Percentiles rank a stretch among this genome's conserved stretches.
Conservation (phyloP, 2,797 vertebrate species). For the Poecile montanus region DNA sequence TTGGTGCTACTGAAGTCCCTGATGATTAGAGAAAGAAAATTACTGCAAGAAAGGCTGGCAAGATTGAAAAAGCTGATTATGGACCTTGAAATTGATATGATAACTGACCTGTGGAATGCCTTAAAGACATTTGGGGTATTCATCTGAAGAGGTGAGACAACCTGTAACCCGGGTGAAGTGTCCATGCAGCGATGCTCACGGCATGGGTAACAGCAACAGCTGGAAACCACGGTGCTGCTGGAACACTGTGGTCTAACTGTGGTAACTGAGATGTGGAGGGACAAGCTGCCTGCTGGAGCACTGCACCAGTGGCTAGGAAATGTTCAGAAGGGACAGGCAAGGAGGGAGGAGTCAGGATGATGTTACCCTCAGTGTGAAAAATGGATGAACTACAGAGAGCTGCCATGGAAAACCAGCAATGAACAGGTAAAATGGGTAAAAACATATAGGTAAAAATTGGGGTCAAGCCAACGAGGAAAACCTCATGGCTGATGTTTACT, state of each 20-base stretch:
- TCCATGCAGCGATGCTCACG: fast-evolving
- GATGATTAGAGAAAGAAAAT: neutral
- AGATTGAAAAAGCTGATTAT: neutral
- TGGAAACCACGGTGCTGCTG: neutral
- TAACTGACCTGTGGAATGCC: neutral
- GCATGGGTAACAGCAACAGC: neutral
- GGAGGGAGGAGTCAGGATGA: neutral
- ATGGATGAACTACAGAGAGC: neutral
- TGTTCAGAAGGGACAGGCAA: neutral
- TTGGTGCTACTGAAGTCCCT: neutral
- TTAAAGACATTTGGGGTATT: neutral
- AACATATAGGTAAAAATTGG: fast-evolving
- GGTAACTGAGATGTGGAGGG: neutral
- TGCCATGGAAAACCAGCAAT: neutral
- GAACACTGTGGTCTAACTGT: neutral
- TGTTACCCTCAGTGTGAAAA: neutral
- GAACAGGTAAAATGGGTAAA: neutral
- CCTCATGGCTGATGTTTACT: fast-evolving
- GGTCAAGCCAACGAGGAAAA: neutral
- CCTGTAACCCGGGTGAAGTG: neutral
- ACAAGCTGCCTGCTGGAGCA: neutral
- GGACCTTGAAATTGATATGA: neutral
- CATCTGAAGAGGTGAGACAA: neutral
- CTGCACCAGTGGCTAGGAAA: neutral
- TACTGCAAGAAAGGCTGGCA: neutral